A percentile compares a stretch with the other conserved stretches of the same genome.
Evolutionary conservation across 1,140 invertebrate species (phyloP).

Genomic region (Oscheius sp.): DNA sequence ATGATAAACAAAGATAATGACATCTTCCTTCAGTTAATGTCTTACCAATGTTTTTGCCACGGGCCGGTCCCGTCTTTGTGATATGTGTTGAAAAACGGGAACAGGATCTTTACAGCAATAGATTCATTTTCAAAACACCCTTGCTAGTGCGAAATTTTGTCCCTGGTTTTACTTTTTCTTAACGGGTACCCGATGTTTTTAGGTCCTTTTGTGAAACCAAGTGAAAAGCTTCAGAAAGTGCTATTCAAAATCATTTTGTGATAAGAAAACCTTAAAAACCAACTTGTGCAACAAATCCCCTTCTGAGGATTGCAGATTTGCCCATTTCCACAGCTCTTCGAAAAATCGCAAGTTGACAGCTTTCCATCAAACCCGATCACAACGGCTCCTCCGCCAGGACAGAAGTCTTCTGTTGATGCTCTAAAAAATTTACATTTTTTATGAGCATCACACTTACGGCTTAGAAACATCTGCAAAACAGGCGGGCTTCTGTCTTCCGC

Average conservation of each 20-base stretch:
- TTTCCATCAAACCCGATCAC: constrained; percentile 23
- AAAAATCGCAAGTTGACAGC: constrained; percentile 31
- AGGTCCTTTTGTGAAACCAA: too few species aligned
- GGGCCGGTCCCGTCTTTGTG: too few species aligned
- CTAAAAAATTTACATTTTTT: background rate
- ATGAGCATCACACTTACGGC: constrained; percentile 6
- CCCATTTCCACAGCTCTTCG: constrained; percentile 12
- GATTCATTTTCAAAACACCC: too few species aligned
- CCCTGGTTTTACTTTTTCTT: too few species aligned
- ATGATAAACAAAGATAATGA: too few species aligned
- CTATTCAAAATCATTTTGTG: background rate
- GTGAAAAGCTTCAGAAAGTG: too few species aligned
- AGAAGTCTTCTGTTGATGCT: constrained; percentile 32
- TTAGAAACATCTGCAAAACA: constrained; percentile 9
- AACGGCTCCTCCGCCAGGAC: constrained; percentile 34
- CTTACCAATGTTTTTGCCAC: too few species aligned
- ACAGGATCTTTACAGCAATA: too few species aligned
- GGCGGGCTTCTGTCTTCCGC: constrained; percentile 20
- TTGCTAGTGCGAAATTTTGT: too few species aligned
- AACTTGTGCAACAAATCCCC: constrained; percentile 41
- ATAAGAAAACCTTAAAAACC: background rate
- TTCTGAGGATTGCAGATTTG: constrained; percentile 38
- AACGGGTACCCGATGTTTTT: too few species aligned
- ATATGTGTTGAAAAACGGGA: too few species aligned
- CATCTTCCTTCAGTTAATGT: too few species aligned